phyloP scores from a whole-genome alignment of 2,113 vertebrate species.

The Ondatra zibethicus region DNA sequence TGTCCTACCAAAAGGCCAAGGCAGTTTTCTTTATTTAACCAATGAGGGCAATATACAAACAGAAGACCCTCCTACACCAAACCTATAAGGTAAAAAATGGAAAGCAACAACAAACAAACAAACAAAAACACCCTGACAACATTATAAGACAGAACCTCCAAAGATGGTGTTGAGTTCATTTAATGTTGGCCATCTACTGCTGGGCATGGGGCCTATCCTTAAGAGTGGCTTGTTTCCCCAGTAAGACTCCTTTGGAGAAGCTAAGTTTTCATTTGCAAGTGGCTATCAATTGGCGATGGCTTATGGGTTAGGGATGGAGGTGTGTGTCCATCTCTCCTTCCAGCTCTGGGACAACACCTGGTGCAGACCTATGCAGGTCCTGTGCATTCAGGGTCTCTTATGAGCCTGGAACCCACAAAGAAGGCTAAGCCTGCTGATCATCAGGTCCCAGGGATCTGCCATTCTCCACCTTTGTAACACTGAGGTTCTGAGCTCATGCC shows the following conservation, averaged over 20 bases:
- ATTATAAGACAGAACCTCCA: neutral
- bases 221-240: neutral
- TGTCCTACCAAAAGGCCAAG: too few species aligned
- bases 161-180: neutral
- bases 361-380: neutral
- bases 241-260: neutral
- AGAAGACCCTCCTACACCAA: too few species aligned
- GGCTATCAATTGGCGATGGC: neutral
- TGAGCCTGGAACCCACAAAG: neutral
- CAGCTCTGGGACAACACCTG: neutral
- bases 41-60: too few species aligned
- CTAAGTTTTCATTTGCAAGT: neutral
- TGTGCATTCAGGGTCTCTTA: neutral
- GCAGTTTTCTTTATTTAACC: too few species aligned
- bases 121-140: neutral
- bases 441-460: neutral
- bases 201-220: neutral
- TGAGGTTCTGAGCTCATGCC: neutral
- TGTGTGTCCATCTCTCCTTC: neutral
- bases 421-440: too few species aligned
- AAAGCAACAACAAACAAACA: neutral
- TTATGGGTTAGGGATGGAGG: neutral
- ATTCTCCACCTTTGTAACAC: neutral
- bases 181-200: neutral
- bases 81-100: neutral